Evolutionary conservation across 2,888 invertebrate species (phyloP), one percentile per base, ranked within the genome.

Genomic region (Busseola fusca): DNA sequence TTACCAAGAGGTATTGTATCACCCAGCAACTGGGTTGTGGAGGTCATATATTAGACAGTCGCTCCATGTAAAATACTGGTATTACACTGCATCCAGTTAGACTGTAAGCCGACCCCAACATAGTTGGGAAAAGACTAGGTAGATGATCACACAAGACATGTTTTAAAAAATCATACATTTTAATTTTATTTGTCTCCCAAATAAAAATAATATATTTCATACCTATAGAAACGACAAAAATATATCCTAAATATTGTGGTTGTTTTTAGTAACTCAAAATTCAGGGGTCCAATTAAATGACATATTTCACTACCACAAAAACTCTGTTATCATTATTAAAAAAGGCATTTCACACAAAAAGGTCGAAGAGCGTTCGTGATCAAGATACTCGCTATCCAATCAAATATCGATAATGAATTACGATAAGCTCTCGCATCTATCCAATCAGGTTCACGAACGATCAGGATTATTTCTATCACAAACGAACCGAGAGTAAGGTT

Each of bases 361-460:
- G 16, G 12, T 65, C 40, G 34, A 50, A 66, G 64, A 64, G 18
- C 58, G 30, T 25, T 63, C 10, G 14, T n/a, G 21, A 56, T 78
- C 10, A 27, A 25, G 45, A 50, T 45, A 72, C 62, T 63, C 68
- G 60, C 50, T 37, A 37, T 68, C 66, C 72, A 74, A 71, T 73
- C 78, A 70, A 76, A 80, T 78, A 74, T 73, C 74, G 75, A 75
- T 78, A 81, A 79, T 83, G 75, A 83, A 75, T 79, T 77, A 75
- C 74, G 74, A 72, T 72, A 77, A 76, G 75, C 76, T 57, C 59
- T 50, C 63, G 54, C 58, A 74, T 77, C 75, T 59, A 60, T 67
- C 78, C 78, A 82, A 81, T 84, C 78, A 71, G 52, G 69, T 52
- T 70, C 45, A 66, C 30, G 72, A 64, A 71, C 76, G 64, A 83